phyloP scores from a whole-genome alignment of 2,888 invertebrate species.

The Lasioglossum zephyrum region DNA sequence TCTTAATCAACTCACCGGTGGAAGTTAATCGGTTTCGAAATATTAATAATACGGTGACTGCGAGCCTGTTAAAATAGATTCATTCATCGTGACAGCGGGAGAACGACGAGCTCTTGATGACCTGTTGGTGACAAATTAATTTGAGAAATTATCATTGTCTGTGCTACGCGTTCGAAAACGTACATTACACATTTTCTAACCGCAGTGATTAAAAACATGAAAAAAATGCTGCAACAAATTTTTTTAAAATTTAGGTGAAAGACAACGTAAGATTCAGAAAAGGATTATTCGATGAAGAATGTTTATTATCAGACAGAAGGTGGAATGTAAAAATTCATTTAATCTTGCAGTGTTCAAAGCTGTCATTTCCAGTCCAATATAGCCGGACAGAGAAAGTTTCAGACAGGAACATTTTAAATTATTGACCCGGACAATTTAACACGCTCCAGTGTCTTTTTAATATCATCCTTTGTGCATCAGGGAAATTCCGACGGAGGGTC shows the following conservation, averaged over 20 bases:
- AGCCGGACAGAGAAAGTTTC: background rate
- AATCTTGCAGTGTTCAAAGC: background rate
- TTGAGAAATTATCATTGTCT: background rate
- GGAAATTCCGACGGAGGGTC: no score
- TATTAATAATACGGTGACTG: background rate
- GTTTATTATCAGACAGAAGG: background rate
- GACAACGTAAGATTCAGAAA: background rate
- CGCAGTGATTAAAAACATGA: background rate
- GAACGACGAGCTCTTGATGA: background rate
- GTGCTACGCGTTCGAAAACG: background rate
- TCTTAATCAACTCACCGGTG: background rate
- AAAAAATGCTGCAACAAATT: background rate
- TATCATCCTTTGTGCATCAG: background rate
- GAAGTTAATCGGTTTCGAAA: background rate
- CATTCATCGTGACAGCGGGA: background rate
- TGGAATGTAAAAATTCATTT: background rate
- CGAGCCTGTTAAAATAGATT: background rate
- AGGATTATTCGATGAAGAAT: no score
- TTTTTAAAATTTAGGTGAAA: background rate
- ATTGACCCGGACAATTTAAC: background rate
- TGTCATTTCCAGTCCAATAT: background rate
- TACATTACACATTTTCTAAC: background rate
- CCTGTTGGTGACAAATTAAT: constrained; percentile 21
- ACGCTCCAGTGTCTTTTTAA: background rate
- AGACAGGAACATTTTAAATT: background rate